Conservation (phyloP, 1,140 invertebrate genomes). For the Drosophila setifemur region DNA sequence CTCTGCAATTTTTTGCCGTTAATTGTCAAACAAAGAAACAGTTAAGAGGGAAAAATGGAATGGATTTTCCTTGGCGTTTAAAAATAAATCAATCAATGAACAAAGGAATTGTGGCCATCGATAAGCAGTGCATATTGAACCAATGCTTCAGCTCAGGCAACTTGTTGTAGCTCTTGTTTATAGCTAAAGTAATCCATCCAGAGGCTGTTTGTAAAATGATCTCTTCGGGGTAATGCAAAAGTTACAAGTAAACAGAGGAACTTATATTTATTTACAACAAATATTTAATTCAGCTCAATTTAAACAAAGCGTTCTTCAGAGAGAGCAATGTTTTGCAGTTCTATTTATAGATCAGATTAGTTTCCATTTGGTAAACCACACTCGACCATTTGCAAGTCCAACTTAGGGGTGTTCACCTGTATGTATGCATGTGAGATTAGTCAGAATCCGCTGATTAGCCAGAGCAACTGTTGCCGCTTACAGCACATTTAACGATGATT, state of each 20-base stretch:
- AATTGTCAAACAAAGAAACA: constrained; percentile 53
- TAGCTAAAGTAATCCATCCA: neutral
- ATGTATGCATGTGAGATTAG: constrained; percentile 2
- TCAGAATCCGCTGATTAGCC: constrained; percentile 17
- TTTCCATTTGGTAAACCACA: no score
- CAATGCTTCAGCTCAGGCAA: constrained; percentile 7
- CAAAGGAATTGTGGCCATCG: constrained; percentile 46
- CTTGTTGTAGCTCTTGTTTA: neutral
- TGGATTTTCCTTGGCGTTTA: constrained; percentile 33
- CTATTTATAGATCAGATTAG: no score
- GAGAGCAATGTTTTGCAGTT: no score
- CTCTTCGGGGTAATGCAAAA: neutral
- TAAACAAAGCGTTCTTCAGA: no score
- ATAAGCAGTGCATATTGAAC: constrained; percentile 15
- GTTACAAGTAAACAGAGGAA: neutral
- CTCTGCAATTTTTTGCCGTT: constrained; percentile 26
- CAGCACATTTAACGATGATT: constrained; percentile 6
- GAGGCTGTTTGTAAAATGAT: neutral
- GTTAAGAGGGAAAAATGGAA: constrained; percentile 22
- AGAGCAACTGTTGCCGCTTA: constrained; percentile 9
- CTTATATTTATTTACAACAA: no score
- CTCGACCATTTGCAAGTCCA: no score
- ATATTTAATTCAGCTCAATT: no score
- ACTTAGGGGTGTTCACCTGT: neutral
- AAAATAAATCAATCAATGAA: constrained; percentile 56